Evolutionary conservation across 2,888 invertebrate species (phyloP).

Genomic region (Athrips mouffetella): DNA sequence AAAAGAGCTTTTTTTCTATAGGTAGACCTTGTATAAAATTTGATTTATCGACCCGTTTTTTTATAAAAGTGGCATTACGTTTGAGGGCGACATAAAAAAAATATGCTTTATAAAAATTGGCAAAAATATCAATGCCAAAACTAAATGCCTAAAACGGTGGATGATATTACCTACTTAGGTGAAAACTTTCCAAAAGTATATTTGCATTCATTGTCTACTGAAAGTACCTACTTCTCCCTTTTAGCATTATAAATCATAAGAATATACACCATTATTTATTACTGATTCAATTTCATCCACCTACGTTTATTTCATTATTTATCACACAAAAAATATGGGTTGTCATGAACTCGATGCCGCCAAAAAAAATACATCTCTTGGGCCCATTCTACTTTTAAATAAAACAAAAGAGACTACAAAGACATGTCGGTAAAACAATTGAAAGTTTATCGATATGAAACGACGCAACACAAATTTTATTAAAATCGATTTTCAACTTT

Average conservation of each 20-base stretch:
- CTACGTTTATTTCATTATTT: conserved; percentile 57
- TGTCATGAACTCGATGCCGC: conserved; percentile 42
- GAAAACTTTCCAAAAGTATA: background rate
- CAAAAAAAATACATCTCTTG: conserved; percentile 55
- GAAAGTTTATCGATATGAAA: conserved; percentile 44
- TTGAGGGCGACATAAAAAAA: no score
- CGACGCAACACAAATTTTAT: conserved; percentile 37
- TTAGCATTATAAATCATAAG: conserved; percentile 62
- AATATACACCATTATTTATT: conserved; percentile 74
- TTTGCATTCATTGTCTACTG: background rate
- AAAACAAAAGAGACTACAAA: conserved; percentile 74
- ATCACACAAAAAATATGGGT: conserved; percentile 51
- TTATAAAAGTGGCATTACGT: no score
- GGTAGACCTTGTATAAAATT: no score
- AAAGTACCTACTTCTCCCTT: conserved; percentile 16
- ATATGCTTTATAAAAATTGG: no score
- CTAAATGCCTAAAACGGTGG: no score
- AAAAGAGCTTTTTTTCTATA: no score
- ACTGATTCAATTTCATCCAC: conserved; percentile 71
- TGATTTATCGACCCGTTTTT: no score
- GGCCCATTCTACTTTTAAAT: conserved; percentile 67
- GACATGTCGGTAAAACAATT: conserved; percentile 77
- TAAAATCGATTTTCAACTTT: conserved; percentile 35
- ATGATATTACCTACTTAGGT: background rate
- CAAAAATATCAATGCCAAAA: no score